A percentile compares a stretch with the other conserved stretches of the same genome.
Evolutionary conservation across 2,888 invertebrate genomes (phyloP).

Genomic region (Clivina fossor): DNA sequence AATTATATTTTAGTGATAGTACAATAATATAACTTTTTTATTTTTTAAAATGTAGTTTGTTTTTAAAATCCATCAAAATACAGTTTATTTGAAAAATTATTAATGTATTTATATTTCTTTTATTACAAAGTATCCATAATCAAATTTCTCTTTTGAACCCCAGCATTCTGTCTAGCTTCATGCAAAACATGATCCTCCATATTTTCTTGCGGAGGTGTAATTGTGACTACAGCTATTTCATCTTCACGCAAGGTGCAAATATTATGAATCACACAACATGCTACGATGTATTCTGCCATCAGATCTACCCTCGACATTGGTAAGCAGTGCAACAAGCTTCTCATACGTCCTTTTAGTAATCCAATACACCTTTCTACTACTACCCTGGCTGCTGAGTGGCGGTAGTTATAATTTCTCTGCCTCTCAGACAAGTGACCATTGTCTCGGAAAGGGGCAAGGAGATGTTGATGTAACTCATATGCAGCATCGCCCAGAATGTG

Average conservation of each 20-base stretch:
- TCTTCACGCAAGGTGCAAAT: slow-evolving; percentile 37
- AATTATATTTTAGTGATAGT: too few species aligned
- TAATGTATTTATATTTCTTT: too few species aligned
- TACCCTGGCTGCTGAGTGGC: slow-evolving; percentile 37
- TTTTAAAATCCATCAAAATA: too few species aligned
- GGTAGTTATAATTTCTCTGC: slow-evolving; percentile 38
- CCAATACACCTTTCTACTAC: slow-evolving; percentile 38
- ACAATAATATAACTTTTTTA: too few species aligned
- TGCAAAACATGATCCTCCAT: not conserved
- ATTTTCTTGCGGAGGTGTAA: not conserved
- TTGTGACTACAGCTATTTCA: slow-evolving; percentile 22
- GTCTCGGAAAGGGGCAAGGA: slow-evolving; percentile 29
- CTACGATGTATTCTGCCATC: slow-evolving; percentile 40
- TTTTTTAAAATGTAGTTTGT: too few species aligned
- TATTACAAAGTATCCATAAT: slow-evolving; percentile 26
- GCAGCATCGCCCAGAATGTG: slow-evolving; percentile 35
- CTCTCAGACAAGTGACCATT: slow-evolving; percentile 23
- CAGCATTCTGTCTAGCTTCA: slow-evolving; percentile 13
- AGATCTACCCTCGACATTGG: slow-evolving; percentile 38
- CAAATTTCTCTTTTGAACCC: slow-evolving; percentile 25
- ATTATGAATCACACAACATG: slow-evolving; percentile 42
- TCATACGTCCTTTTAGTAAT: slow-evolving; percentile 39
- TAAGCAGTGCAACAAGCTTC: slow-evolving; percentile 38
- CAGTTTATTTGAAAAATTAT: too few species aligned
- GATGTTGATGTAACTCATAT: slow-evolving; percentile 28